Evolutionary conservation across 23 tunicate genomes (phyloP), one percentile per base, ranked within the genome.

Genomic region (Oikopleura albicans): DNA sequence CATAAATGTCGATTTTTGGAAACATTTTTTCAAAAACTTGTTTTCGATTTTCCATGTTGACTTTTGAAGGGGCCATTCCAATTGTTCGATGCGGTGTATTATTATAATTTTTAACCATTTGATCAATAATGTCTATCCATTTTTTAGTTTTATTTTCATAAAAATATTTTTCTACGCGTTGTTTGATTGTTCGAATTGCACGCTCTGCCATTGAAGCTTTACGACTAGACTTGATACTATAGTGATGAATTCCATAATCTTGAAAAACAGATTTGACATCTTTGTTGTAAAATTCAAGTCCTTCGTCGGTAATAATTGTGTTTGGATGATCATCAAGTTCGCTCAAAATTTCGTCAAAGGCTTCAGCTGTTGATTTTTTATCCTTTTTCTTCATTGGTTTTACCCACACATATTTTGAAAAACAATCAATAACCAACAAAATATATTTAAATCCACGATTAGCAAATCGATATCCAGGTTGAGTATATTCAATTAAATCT

Each of bases 331-430:
- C 37, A 29, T 71, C 35, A 34, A 71, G 28, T 16, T 71, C 37
- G 31, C 31, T 29, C 2, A 71, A 71, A 71, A 71, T 71, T 16
- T 16, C 33, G 4, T 16, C 4, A 71, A 71, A 71, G 4, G 79
- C 79, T 2, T 16, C 79, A 71, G 79, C 28, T 12, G 35, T 29
- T 12, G 79, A 22, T 27, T 71, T 71, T 29, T 71, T 16, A 71
- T 71, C 35, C 37, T 71, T 71, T 71, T 71, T 71, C 79, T 71
- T 71, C 79, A 71, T 12, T 34, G 79, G 79, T 29, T 31, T 71
- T 71, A 37, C 37, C 79, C 79, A 71, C 2, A 71, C 4, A 27
- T 16, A 16, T 71, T 71, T 71, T 71, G 79, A 71, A 31, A 71
- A 71, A 37, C 79, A 71, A 31, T 71, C 79, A 37, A 71, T 71